Percentiles rank a stretch among this genome's conserved stretches.
Evolutionary conservation across 2,888 invertebrate genomes (phyloP).

Genomic region (Acleris holmiana): DNA sequence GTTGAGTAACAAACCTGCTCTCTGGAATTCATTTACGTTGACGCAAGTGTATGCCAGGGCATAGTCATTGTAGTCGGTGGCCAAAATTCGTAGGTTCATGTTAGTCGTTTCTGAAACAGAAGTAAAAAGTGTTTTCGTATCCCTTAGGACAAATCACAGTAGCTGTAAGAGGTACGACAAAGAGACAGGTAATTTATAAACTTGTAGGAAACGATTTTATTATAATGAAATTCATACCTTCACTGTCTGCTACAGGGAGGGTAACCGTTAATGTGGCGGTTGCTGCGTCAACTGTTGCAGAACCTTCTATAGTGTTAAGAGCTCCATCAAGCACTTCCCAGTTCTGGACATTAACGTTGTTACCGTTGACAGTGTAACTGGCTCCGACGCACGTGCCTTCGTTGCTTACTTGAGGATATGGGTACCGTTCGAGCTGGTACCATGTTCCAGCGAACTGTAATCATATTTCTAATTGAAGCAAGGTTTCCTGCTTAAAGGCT

Average conservation of each 20-base stretch:
- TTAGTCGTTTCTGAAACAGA: constrained; percentile 51
- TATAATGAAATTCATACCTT: constrained; percentile 9
- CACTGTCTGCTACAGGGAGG: constrained; percentile 55
- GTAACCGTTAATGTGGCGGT: constrained; percentile 59
- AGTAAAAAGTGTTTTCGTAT: too few relatives aligned
- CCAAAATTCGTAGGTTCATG: constrained; percentile 78
- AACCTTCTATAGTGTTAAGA: constrained; percentile 57
- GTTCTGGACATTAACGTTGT: constrained; percentile 59
- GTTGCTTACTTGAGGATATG: constrained; percentile 51
- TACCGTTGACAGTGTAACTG: constrained; percentile 52
- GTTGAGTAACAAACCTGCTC: constrained; percentile 51
- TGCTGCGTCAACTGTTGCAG: constrained; percentile 50
- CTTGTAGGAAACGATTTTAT: not conserved
- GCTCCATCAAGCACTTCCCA: constrained; percentile 64
- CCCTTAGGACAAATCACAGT: too few relatives aligned
- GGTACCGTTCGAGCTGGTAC: constrained; percentile 69
- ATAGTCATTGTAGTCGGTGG: constrained; percentile 86
- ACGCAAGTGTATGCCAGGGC: constrained; percentile 87
- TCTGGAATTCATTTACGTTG: constrained; percentile 56
- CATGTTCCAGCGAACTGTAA: constrained; percentile 70
- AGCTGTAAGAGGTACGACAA: too few relatives aligned
- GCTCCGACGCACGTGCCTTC: constrained; percentile 63
- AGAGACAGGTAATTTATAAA: too few relatives aligned
- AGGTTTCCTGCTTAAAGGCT: too few relatives aligned
- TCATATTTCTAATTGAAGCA: too few relatives aligned